phyloP scores from a whole-genome alignment of 2,797 vertebrate species.

The Coccyzus lansbergi region DNA sequence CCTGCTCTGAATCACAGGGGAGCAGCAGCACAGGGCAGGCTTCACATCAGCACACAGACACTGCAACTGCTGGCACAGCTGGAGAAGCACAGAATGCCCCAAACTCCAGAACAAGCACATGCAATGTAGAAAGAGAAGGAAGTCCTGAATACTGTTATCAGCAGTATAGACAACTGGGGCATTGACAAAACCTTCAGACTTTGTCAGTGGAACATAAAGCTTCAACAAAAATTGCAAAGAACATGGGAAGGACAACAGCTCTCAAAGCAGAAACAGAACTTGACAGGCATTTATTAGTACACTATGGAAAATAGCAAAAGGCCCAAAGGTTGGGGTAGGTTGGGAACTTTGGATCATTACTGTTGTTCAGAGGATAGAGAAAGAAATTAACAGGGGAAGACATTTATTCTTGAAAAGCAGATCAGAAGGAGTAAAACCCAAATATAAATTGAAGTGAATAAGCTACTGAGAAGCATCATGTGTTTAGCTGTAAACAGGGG shows the following conservation, averaged over 20 bases:
- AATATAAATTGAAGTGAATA: neutral
- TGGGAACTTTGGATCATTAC: neutral
- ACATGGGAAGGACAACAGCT: neutral
- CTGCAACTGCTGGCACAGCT: neutral
- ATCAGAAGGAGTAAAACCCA: neutral
- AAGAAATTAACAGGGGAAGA: neutral
- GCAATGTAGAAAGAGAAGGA: neutral
- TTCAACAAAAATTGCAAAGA: neutral
- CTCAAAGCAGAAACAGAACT: neutral
- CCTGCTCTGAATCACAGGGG: neutral
- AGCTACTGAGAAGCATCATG: neutral
- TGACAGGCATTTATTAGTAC: neutral
- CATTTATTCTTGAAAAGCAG: neutral
- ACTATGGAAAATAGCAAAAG: neutral
- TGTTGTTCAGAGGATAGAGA: neutral
- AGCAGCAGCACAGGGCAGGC: neutral
- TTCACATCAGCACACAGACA: fast-evolving
- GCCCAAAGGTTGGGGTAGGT: neutral
- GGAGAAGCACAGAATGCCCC: neutral
- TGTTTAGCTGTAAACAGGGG: neutral
- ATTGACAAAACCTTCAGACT: neutral
- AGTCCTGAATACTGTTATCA: neutral
- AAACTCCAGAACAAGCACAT: neutral
- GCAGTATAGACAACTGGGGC: neutral
- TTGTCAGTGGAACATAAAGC: neutral